These are phyloP conservation scores for Cryptus viduatorius DNA, from an alignment of 2,888 invertebrate genomes.

Conservation along the genomic window DNA sequence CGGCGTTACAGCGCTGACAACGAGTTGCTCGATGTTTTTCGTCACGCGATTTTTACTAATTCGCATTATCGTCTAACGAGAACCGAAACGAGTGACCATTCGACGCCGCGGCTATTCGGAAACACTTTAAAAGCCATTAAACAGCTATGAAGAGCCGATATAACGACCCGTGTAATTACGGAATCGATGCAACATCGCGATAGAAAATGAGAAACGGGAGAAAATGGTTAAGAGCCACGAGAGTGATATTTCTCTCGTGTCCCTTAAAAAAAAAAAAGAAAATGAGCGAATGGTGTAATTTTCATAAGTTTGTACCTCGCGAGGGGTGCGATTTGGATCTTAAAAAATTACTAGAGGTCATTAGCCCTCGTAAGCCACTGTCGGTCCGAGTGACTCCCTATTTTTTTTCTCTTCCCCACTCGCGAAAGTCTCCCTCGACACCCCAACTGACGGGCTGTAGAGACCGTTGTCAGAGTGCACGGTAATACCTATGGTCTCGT, in stretches of 20 bases:
- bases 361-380: constrained; percentile 48
- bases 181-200: constrained; percentile 49
- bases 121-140: constrained; percentile 44
- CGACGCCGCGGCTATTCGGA: background rate
- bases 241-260: constrained; percentile 27
- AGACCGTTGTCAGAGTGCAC: constrained; percentile 44
- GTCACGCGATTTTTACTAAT: constrained; percentile 24
- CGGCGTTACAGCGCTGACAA: too few relatives aligned
- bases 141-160: constrained; percentile 16
- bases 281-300: constrained; percentile 49
- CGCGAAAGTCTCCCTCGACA: background rate
- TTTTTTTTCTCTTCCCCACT: constrained; percentile 5
- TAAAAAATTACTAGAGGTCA: constrained; percentile 59
- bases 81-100: background rate
- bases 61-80: constrained; percentile 10
- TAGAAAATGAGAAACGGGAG: background rate
- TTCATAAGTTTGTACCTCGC: constrained; percentile 27
- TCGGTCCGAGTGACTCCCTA: constrained; percentile 17
- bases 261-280: constrained; percentile 33
- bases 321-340: constrained; percentile 41
- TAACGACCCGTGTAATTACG: constrained; percentile 47
- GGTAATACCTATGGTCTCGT: constrained; percentile 51
- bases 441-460: constrained; percentile 3
- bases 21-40: background rate
- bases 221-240: constrained; percentile 15